Conservation (phyloP, 2,113 vertebrate species). For the Orcinus orca region DNA sequence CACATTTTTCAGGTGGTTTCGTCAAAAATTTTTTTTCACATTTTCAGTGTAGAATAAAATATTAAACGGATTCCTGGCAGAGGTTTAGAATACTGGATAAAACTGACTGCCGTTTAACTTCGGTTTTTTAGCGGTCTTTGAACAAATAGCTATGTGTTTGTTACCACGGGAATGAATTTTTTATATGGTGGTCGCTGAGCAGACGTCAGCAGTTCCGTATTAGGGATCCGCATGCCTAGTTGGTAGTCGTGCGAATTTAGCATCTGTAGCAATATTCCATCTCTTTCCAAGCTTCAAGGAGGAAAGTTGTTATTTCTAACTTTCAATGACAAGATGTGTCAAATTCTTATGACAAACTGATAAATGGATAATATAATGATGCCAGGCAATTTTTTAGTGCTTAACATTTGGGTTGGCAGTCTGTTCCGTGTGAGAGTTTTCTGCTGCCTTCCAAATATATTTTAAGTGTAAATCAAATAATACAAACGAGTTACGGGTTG, state of each 20-base stretch:
- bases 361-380: constrained; percentile 66
- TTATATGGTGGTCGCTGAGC: background rate
- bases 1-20: background rate
- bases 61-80: constrained; percentile 1
- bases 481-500: constrained; percentile 44
- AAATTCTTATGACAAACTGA: constrained; percentile 68
- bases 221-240: background rate
- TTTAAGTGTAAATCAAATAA: constrained; percentile 74
- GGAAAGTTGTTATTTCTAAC: constrained; percentile 57
- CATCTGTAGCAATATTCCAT: constrained; percentile 7
- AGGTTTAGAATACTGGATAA: background rate
- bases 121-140: background rate
- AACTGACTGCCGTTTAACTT: background rate
- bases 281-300: constrained; percentile 48
- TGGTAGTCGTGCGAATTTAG: background rate
- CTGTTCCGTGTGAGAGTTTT: constrained; percentile 59
- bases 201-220: constrained; percentile 42
- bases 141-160: constrained; percentile 47
- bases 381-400: constrained; percentile 62
- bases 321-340: constrained; percentile 67
- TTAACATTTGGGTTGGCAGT: constrained; percentile 70
- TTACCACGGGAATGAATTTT: constrained; percentile 47
- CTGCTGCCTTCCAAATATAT: constrained; percentile 62
- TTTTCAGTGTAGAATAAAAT: constrained; percentile 21
- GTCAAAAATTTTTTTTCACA: background rate